These are phyloP conservation scores for Brachionus koreanus DNA, from an alignment of 1,140 invertebrate species.

Conservation along the genomic window DNA sequence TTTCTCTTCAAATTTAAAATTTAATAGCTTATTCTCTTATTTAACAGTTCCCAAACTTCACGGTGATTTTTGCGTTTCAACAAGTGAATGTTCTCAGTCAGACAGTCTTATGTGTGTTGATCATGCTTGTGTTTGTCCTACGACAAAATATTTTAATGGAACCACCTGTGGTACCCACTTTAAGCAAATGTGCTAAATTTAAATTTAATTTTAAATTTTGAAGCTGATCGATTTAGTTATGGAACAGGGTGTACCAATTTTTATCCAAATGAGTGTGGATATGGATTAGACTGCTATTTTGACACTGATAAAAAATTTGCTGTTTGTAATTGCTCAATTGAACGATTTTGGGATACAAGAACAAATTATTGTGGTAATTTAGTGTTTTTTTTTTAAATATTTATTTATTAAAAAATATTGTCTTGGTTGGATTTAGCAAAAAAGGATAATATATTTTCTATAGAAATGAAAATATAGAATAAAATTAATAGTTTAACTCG, in stretches of 20 bases:
- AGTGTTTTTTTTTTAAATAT: no score
- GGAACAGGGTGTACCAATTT: neutral
- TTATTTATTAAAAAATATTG: neutral
- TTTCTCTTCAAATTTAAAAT: neutral
- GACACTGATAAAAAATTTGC: neutral
- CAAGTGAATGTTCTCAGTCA: neutral
- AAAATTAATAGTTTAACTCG: no score
- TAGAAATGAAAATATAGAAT: no score
- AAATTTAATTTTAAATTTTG: neutral
- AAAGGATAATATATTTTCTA: no score
- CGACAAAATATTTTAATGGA: slow-evolving; percentile 15
- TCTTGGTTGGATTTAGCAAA: neutral
- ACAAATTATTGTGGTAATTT: neutral
- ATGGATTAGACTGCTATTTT: neutral
- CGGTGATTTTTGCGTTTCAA: slow-evolving; percentile 19
- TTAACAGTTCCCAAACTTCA: neutral
- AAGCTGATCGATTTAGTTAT: neutral
- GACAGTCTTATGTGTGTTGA: neutral
- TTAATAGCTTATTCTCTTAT: neutral
- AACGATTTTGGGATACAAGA: neutral
- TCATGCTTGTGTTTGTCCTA: neutral
- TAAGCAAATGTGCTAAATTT: neutral
- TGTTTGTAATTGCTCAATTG: neutral
- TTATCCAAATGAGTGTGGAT: neutral
- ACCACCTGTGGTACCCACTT: neutral